phyloP scores from a whole-genome alignment of 2,113 vertebrate genomes.

The Podiceps cristatus region DNA sequence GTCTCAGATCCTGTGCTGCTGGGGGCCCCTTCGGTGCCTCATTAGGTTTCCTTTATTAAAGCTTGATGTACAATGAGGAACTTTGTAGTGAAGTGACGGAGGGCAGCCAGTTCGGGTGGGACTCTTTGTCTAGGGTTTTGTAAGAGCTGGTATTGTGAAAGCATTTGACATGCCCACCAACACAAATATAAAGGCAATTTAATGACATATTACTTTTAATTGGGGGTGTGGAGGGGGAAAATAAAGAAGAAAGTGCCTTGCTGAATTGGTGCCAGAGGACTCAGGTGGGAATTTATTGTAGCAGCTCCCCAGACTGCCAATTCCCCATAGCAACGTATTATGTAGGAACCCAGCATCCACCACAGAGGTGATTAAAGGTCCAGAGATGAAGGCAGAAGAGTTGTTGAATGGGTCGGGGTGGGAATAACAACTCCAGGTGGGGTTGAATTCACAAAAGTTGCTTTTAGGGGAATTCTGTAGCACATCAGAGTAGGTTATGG shows the following conservation, averaged over 20 bases:
- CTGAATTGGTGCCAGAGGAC: neutral
- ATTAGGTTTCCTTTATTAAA: neutral
- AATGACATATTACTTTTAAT: conserved; percentile 39
- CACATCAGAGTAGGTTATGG: neutral
- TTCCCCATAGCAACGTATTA: neutral
- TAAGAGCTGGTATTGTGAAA: neutral
- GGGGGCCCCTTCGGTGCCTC: neutral
- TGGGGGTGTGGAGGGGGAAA: neutral
- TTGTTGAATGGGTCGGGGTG: neutral
- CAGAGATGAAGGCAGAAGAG: neutral
- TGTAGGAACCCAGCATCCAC: neutral
- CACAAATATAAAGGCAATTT: conserved; percentile 31
- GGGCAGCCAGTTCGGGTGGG: neutral
- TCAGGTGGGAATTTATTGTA: conserved; percentile 51
- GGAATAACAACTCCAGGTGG: neutral
- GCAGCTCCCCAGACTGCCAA: neutral
- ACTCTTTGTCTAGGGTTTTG: conserved; percentile 19
- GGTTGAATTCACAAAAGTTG: neutral
- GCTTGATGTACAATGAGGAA: neutral
- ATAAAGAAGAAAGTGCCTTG: conserved; percentile 3
- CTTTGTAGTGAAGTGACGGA: neutral
- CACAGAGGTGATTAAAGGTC: neutral
- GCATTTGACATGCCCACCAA: neutral
- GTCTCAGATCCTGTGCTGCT: neutral
- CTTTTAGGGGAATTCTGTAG: neutral